Percentiles rank a stretch among this genome's conserved stretches.
Conservation (phyloP, 2,888 invertebrate species). For the Lithophane ornitopus region DNA sequence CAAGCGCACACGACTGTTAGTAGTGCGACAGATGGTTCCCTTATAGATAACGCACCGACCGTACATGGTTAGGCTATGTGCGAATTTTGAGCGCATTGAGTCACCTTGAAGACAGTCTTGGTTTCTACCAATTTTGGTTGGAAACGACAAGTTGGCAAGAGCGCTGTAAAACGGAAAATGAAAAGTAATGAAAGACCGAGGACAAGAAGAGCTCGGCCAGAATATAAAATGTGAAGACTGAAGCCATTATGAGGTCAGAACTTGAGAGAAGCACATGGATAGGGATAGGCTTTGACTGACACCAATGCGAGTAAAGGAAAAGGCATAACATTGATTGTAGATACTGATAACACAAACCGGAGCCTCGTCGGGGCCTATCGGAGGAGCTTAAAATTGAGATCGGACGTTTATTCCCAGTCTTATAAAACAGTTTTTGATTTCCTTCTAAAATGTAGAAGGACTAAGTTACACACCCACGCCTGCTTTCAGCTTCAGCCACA, state of each 20-base stretch:
- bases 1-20: constrained; percentile 47
- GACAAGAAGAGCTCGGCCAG: neutral
- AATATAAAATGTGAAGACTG: neutral
- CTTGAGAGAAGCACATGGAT: neutral
- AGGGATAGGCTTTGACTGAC: neutral
- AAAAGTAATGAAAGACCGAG: neutral
- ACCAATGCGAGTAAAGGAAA: neutral
- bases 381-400: neutral
- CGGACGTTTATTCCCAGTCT: neutral
- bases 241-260: neutral
- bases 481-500: constrained; percentile 20
- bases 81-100: constrained; percentile 33
- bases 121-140: neutral
- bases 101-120: constrained; percentile 26
- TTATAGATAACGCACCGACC: constrained; percentile 45
- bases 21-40: constrained; percentile 51
- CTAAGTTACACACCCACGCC: constrained; percentile 25
- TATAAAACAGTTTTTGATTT: neutral
- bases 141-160: neutral
- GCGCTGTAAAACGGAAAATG: neutral
- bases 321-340: neutral
- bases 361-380: too few relatives aligned
- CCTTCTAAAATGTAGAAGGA: neutral
- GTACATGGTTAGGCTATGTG: constrained; percentile 43
- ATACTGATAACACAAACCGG: neutral